These are phyloP conservation scores for Thryonomys swinderianus DNA, from an alignment of 2,113 vertebrate species.

Conservation along the genomic window DNA sequence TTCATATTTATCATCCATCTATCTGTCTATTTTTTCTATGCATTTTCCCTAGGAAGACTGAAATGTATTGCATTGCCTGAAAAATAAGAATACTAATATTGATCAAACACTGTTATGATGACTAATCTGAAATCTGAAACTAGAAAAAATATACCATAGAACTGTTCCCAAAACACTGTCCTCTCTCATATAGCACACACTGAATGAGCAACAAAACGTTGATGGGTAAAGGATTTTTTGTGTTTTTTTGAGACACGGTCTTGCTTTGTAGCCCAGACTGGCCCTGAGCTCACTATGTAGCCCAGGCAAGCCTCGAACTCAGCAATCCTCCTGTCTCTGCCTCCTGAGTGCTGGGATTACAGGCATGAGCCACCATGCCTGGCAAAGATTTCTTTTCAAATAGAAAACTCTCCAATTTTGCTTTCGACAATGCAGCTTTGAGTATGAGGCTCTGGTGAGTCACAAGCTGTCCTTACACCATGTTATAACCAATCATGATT, in stretches of 20 bases:
- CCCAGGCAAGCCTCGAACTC: no score
- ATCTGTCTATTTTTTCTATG: background rate
- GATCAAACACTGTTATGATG: slow-evolving; percentile 9
- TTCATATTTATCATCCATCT: background rate
- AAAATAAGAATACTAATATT: slow-evolving; percentile 52
- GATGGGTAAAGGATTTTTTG: background rate
- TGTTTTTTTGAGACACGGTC: no score
- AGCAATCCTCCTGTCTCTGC: no score
- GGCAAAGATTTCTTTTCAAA: slow-evolving; percentile 46
- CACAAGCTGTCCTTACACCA: slow-evolving; percentile 65
- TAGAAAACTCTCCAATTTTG: background rate
- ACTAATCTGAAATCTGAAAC: slow-evolving; percentile 60
- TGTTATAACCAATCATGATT: slow-evolving; percentile 68
- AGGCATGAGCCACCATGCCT: no score
- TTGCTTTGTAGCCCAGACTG: no score
- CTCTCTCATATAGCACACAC: background rate
- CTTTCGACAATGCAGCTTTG: slow-evolving; percentile 36
- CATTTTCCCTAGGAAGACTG: background rate
- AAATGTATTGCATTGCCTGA: background rate
- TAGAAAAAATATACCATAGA: slow-evolving; percentile 24
- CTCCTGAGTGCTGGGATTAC: no score
- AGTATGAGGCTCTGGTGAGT: slow-evolving; percentile 45
- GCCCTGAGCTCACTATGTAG: no score
- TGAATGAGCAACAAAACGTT: slow-evolving; percentile 11
- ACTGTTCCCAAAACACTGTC: background rate